Evolutionary conservation across 2,797 vertebrate species (phyloP), one percentile per base, ranked within the genome.

Genomic region (Danio aesculapii): DNA sequence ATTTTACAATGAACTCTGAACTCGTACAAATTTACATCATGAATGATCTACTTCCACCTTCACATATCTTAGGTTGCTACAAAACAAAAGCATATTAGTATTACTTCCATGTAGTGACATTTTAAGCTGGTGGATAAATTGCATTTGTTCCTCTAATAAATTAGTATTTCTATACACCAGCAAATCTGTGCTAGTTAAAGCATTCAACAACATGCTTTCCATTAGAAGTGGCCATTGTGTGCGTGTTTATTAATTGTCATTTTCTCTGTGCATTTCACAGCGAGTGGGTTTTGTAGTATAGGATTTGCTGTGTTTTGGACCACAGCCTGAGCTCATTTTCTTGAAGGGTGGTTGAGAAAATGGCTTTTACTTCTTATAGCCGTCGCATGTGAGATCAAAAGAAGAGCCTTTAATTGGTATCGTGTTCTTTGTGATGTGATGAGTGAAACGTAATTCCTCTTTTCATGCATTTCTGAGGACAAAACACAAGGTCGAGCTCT

Each of bases 281-380:
- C 13, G 8, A 78, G 44, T 61, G 69, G 8, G 41, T 69, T 72
- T 63, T 61, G n/a, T 69, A 71, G 68, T 83, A 13, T 19, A 49
- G 71, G 11, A 41, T 67, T 81, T 75, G 49, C 55, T 81, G 64
- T 9, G 47, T 44, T 76, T 63, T 71, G 43, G 59, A 80, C 72
- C 66, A 41, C 44, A 75, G 47, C 62, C 78, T 75, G 73, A 72
- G 21, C 76, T 53, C 7, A 67, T 81, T 84, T 84, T 74, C 67
- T 82, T 64, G 49, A 82, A 47, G 67, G 69, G 21, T 74, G 53
- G 66, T 62, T 75, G 73, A 41, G 76, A 61, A 52, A 76, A 72
- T 67, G 61, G 41, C 44, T 16, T 78, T 78, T 50, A 8, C 64
- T 59, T 30, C 57, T 61, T 41, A 69, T 58, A 57, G 64, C 74